Percentiles rank a stretch among this genome's conserved stretches.
phyloP scores from a whole-genome alignment of 2,113 vertebrate genomes.

The Elephas maximus region DNA sequence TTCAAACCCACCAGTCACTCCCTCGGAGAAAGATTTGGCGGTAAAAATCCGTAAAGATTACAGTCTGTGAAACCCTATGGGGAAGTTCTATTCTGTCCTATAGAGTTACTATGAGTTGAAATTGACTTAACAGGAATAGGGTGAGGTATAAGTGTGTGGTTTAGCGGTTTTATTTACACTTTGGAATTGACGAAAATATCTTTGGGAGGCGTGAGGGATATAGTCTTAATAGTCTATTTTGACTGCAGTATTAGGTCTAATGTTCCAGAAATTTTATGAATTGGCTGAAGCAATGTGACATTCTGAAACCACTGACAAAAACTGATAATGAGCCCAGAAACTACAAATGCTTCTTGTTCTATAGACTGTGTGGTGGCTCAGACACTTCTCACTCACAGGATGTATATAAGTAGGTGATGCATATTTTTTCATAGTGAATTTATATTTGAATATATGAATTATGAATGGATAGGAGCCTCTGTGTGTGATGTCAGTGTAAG shows the following conservation, averaged over 20 bases:
- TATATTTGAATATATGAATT: slow-evolving; percentile 67
- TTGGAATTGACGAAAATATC: background rate
- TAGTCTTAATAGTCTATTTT: background rate
- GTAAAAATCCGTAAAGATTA: too few species aligned
- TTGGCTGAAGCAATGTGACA: background rate
- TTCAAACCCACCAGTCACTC: too few species aligned
- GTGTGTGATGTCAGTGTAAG: slow-evolving; percentile 44
- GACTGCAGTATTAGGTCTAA: background rate
- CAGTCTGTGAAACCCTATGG: too few species aligned
- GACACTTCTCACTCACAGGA: slow-evolving; percentile 23
- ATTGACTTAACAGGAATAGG: too few species aligned
- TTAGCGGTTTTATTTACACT: background rate
- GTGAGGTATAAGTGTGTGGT: background rate
- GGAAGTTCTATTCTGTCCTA: too few species aligned
- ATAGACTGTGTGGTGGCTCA: background rate
- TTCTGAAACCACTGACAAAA: background rate
- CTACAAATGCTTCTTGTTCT: background rate
- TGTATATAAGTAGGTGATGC: slow-evolving; percentile 58
- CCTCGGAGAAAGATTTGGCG: too few species aligned
- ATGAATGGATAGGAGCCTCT: slow-evolving; percentile 61
- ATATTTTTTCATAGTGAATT: slow-evolving; percentile 56
- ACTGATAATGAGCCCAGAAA: slow-evolving; percentile 39
- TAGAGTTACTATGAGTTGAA: too few species aligned
- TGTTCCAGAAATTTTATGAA: background rate
- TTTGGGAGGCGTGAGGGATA: background rate